Conservation (phyloP, 2,797 vertebrate genomes). For the Pagetopsis macropterus region DNA sequence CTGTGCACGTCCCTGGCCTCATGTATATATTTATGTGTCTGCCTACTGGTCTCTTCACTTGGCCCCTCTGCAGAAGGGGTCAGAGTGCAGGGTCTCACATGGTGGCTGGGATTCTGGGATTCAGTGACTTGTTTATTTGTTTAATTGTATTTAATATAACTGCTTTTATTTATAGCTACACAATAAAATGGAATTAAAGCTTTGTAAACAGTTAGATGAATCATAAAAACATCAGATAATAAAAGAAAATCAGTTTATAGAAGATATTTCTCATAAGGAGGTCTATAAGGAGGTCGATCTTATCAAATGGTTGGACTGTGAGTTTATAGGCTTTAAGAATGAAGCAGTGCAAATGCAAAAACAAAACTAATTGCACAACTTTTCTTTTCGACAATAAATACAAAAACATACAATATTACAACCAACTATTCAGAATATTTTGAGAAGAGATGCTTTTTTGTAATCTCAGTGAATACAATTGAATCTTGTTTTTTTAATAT, state of each 20-base stretch:
- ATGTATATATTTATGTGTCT: slow-evolving; percentile 48
- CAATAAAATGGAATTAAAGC: too few relatives aligned
- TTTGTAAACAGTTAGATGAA: too few relatives aligned
- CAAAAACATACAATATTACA: neutral
- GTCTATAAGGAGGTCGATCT: too few relatives aligned
- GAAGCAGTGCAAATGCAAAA: slow-evolving; percentile 5
- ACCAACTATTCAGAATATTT: neutral
- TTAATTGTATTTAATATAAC: too few relatives aligned
- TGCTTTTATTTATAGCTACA: too few relatives aligned
- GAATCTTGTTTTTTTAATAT: neutral
- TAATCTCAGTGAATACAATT: neutral
- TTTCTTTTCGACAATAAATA: neutral
- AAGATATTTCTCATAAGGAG: too few relatives aligned
- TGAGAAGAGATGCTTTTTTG: neutral
- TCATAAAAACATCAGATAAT: too few relatives aligned
- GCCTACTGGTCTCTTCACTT: slow-evolving; percentile 32
- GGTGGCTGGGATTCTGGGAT: slow-evolving; percentile 25
- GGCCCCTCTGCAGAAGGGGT: slow-evolving; percentile 40
- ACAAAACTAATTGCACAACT: neutral
- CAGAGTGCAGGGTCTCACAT: slow-evolving; percentile 40
- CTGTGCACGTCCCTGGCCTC: too few relatives aligned
- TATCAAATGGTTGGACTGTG: too few relatives aligned
- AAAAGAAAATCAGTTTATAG: too few relatives aligned
- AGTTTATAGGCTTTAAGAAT: neutral
- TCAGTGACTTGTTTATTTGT: slow-evolving; percentile 14